Conservation (phyloP, 1,140 invertebrate species). For the Drosophila pseudoananassae region DNA sequence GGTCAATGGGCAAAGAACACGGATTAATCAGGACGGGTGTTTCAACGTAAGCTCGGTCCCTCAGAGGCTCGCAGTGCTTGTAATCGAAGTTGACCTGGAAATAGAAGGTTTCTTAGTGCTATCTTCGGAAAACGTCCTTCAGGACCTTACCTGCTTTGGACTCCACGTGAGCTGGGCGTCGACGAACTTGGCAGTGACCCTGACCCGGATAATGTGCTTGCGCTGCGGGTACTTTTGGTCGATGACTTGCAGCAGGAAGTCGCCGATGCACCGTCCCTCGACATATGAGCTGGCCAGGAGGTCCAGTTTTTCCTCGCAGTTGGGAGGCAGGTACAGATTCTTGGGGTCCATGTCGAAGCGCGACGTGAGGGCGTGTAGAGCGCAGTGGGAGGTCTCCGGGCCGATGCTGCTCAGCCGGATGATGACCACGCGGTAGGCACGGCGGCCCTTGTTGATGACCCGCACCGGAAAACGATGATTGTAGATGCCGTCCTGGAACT, state of each 20-base stretch:
- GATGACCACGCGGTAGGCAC: slow-evolving; percentile 56
- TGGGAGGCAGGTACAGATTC: slow-evolving; percentile 31
- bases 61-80: slow-evolving; percentile 47
- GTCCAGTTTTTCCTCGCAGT: slow-evolving; percentile 16
- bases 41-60: slow-evolving; percentile 46
- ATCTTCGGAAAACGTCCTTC: neutral
- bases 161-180: slow-evolving; percentile 56
- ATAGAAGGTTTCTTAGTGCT: neutral
- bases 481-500: slow-evolving; percentile 45
- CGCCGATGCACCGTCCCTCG: slow-evolving; percentile 31
- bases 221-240: slow-evolving; percentile 59
- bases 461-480: slow-evolving; percentile 37
- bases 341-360: slow-evolving; percentile 67
- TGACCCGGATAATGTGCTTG: slow-evolving; percentile 50
- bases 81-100: slow-evolving; percentile 50
- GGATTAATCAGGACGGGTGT: slow-evolving; percentile 38
- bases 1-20: slow-evolving; percentile 6
- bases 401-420: slow-evolving; percentile 45
- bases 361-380: slow-evolving; percentile 33
- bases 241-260: slow-evolving; percentile 62
- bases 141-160: slow-evolving; percentile 18
- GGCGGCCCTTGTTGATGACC: slow-evolving; percentile 53
- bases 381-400: slow-evolving; percentile 23
- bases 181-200: slow-evolving; percentile 40
- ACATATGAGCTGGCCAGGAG: slow-evolving; percentile 57